Evolutionary conservation across 2,888 invertebrate genomes (phyloP).

Genomic region (Acheta domesticus): DNA sequence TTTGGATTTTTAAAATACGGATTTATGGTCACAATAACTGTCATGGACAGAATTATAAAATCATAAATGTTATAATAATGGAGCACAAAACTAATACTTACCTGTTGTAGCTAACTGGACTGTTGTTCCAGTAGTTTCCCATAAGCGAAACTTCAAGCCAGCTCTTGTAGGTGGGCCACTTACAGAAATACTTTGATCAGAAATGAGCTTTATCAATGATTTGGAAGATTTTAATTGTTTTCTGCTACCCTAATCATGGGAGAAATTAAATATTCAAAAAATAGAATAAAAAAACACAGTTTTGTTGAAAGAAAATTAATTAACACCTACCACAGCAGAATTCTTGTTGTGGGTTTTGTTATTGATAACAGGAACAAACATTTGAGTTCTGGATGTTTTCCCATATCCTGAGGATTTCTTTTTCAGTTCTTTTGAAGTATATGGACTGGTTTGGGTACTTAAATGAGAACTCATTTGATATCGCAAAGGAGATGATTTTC

Average conservation of each 20-base stretch:
- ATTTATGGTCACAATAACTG: too few species aligned
- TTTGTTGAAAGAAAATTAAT: not conserved
- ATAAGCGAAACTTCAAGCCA: constrained; percentile 22
- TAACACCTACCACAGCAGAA: not conserved
- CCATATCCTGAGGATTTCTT: constrained; percentile 28
- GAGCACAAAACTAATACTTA: not conserved
- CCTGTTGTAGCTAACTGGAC: constrained; percentile 24
- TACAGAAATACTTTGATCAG: not conserved
- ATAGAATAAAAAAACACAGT: too few species aligned
- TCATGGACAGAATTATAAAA: too few species aligned
- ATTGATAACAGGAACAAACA: constrained; percentile 26
- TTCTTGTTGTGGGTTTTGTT: constrained; percentile 3
- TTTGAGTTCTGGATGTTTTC: constrained; percentile 20
- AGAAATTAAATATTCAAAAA: too few species aligned
- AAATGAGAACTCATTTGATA: constrained; percentile 4
- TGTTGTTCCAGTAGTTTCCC: constrained; percentile 23
- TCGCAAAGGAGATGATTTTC: not conserved
- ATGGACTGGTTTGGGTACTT: not conserved
- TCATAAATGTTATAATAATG: too few species aligned
- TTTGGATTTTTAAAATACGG: too few species aligned
- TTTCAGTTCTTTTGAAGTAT: not conserved
- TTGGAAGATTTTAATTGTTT: not conserved
- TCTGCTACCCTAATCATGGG: not conserved
- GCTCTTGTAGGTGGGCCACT: constrained; percentile 26
- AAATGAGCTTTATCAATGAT: not conserved